Evolutionary conservation across 2,888 invertebrate species (phyloP).

Genomic region (Listrodromus nycthemerus): DNA sequence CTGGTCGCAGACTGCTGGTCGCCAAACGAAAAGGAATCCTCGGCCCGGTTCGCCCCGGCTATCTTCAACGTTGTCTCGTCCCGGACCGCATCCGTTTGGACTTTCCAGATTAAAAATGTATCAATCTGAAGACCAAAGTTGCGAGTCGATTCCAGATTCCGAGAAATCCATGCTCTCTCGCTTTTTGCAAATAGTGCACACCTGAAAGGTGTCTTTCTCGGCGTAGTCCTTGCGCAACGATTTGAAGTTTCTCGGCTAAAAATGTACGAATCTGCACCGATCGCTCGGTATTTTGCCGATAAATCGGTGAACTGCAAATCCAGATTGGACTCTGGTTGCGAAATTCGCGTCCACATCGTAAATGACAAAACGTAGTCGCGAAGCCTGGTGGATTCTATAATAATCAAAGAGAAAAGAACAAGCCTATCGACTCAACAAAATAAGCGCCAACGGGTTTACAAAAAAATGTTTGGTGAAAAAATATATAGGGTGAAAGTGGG

Average conservation of each 20-base stretch:
- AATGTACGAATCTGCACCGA: slow-evolving; percentile 72
- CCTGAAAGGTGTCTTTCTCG: slow-evolving; percentile 37
- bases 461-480: no score
- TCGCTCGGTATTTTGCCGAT: slow-evolving; percentile 67
- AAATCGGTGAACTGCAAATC: no score
- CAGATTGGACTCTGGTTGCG: no score
- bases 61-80: neutral
- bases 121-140: slow-evolving; percentile 11
- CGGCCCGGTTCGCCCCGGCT: slow-evolving; percentile 20
- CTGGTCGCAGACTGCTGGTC: slow-evolving; percentile 62
- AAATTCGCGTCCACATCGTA: no score
- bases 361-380: no score
- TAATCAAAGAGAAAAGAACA: no score
- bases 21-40: slow-evolving; percentile 60
- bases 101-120: neutral
- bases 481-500: no score
- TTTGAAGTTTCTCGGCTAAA: slow-evolving; percentile 70
- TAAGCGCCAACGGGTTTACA: no score
- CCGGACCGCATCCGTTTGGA: neutral
- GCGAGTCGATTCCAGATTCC: neutral
- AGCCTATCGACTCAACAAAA: no score
- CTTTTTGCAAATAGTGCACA: slow-evolving; percentile 15
- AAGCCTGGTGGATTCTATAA: no score
- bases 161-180: slow-evolving; percentile 35
- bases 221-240: neutral